Base-by-base conservation (phyloP, 1,140 invertebrate species). In the Calycopis cecrops region DNA sequence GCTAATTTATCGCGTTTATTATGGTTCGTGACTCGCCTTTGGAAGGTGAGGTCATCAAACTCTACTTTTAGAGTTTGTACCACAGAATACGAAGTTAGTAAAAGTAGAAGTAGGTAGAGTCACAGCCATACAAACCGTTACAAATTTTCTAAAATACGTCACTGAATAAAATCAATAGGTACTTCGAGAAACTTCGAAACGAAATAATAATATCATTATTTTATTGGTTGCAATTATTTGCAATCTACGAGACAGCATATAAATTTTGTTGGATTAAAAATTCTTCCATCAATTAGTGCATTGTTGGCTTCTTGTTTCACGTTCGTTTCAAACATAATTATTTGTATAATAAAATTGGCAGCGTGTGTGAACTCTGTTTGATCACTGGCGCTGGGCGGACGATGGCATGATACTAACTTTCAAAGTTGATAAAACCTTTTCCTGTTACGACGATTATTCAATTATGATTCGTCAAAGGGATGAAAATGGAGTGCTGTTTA, bases 291-390 rank as follows among this genome's bases (percentile, higher is more conserved):
- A 76, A 73, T 79, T 77, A 76, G 61, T 60, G 59, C 55, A 55
- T 52, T 59, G 56, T 67, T 62, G 62, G 57, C 52, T 47, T 38
- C 63, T 57, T 69, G 69, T 73, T 69, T 64, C 63, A 52, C 63
- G 67, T 67, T 67, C 67, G 63, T 73, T 79, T 71, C 63, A 69
- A 66, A 65, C 51, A n/a, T n/a, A n/a, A n/a, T 56, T 63, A 72
- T 79, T 74, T 76, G 62, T 69, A 76, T 76, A 74, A 76, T 78
- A 66, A 63, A 73, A 73, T 78, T 75, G 67, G 57, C 57, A 64
- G 50, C 28, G 55, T 37, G 35, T 51, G 34, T n/a, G 12, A 14
- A 51, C 49, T 40, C 28, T 51, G 34, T 35, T 51, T 44, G 40
- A 9, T 9, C 9, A 44, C 40, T 16, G 17, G 40, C 40, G 14